Conservation (phyloP, 2,888 invertebrate species). For the Cosmia pyralina region DNA sequence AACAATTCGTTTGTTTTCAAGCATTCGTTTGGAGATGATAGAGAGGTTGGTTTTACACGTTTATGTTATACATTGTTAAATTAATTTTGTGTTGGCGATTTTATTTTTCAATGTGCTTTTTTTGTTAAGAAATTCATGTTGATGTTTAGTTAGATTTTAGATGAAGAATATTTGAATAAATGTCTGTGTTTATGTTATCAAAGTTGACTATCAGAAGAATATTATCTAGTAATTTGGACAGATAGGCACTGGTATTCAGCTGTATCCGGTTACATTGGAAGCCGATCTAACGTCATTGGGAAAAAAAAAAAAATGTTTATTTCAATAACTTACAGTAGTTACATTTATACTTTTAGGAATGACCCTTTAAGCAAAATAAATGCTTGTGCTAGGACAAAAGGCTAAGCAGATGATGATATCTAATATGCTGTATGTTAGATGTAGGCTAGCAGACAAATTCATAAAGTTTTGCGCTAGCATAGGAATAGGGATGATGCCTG, state of each 20-base stretch:
- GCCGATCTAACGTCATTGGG: too few species aligned
- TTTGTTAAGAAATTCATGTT: conserved; percentile 38
- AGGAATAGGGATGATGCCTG: too few species aligned
- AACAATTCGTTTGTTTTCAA: conserved; percentile 84
- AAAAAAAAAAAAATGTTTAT: too few species aligned
- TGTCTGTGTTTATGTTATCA: neutral
- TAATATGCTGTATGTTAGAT: too few species aligned
- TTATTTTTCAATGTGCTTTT: conserved; percentile 71
- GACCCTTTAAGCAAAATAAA: too few species aligned
- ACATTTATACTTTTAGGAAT: too few species aligned
- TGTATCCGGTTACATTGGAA: too few species aligned
- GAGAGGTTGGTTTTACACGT: conserved; percentile 88
- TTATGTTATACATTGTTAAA: conserved; percentile 60
- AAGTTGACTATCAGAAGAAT: neutral
- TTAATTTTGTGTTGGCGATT: conserved; percentile 63
- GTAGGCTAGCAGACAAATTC: too few species aligned
- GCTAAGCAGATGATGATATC: too few species aligned
- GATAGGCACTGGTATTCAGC: too few species aligned
- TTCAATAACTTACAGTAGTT: too few species aligned
- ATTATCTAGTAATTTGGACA: neutral
- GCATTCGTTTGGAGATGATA: conserved; percentile 91
- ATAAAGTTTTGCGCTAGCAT: neutral
- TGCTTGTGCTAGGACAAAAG: too few species aligned
- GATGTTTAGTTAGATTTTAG: conserved; percentile 6
- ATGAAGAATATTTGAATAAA: neutral